Percentiles rank a stretch among this genome's conserved stretches.
Conservation (phyloP, 2,113 vertebrate species). For the Pluvialis apricaria region DNA sequence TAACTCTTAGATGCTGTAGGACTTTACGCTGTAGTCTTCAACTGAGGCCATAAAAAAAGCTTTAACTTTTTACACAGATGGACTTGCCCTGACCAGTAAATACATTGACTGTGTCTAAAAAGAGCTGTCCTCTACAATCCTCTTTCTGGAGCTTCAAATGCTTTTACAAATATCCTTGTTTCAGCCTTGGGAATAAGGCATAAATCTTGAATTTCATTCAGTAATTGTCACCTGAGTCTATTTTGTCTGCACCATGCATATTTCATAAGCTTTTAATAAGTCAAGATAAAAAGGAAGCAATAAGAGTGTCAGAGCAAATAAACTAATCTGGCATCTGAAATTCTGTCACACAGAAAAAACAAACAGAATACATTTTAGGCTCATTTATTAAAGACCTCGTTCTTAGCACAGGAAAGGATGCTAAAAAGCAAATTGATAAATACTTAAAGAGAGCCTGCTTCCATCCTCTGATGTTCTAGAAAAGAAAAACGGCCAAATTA, state of each 20-base stretch:
- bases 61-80: neutral
- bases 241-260: neutral
- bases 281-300: slow-evolving; percentile 16
- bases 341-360: neutral
- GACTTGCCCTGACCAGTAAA: neutral
- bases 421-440: neutral
- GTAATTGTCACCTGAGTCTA: neutral
- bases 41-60: neutral
- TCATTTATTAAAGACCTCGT: neutral
- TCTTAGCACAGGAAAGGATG: neutral
- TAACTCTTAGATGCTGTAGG: neutral
- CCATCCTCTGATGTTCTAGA: neutral
- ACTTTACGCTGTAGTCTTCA: neutral
- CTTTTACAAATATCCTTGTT: neutral
- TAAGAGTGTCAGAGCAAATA: slow-evolving; percentile 7
- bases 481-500: neutral
- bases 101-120: neutral
- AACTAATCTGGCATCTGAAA: neutral
- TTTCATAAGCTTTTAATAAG: slow-evolving; percentile 28
- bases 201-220: neutral
- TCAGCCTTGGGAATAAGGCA: neutral
- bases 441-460: neutral
- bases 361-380: neutral
- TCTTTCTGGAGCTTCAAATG: neutral
- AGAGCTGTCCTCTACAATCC: neutral